Evolutionary conservation across 1,140 invertebrate species (phyloP).

Genomic region (Drosophila miranda): DNA sequence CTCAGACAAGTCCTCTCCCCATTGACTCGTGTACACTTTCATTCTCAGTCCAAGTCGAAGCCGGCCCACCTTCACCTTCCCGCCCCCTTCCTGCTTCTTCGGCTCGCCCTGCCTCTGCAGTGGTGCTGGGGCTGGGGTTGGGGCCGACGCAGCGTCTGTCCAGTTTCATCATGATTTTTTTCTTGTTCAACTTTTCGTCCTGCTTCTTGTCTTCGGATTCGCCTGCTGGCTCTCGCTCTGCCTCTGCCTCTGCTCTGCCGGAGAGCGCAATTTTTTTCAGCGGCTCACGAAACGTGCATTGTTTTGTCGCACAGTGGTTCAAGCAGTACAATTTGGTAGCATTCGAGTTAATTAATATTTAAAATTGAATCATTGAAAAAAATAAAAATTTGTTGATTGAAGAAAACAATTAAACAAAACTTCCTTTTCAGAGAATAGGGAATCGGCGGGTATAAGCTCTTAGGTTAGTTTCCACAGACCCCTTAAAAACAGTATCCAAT

Average conservation of each 20-base stretch:
- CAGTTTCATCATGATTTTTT: slow-evolving; percentile 72
- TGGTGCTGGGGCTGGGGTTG: slow-evolving; percentile 10
- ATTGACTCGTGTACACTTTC: slow-evolving; percentile 59
- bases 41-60: slow-evolving; percentile 71
- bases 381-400: background rate
- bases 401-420: background rate
- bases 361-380: background rate
- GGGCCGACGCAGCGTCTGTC: slow-evolving; percentile 68
- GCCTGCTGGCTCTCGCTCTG: slow-evolving; percentile 48
- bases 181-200: slow-evolving; percentile 73
- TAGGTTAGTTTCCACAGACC: slow-evolving; percentile 14
- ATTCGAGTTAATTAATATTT: slow-evolving; percentile 6
- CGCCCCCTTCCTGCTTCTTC: slow-evolving; percentile 9
- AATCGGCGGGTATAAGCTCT: background rate
- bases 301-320: slow-evolving; percentile 70
- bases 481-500: slow-evolving; percentile 34
- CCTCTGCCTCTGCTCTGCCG: slow-evolving; percentile 13
- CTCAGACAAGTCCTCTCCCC: slow-evolving; percentile 37
- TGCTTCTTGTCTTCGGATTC: slow-evolving; percentile 77
- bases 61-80: slow-evolving; percentile 7
- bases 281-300: slow-evolving; percentile 63
- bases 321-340: background rate
- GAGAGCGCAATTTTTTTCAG: slow-evolving; percentile 66
- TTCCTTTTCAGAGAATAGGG: slow-evolving; percentile 2
- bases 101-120: slow-evolving; percentile 4